phyloP scores from a whole-genome alignment of 2,113 vertebrate species.

The Charina bottae region DNA sequence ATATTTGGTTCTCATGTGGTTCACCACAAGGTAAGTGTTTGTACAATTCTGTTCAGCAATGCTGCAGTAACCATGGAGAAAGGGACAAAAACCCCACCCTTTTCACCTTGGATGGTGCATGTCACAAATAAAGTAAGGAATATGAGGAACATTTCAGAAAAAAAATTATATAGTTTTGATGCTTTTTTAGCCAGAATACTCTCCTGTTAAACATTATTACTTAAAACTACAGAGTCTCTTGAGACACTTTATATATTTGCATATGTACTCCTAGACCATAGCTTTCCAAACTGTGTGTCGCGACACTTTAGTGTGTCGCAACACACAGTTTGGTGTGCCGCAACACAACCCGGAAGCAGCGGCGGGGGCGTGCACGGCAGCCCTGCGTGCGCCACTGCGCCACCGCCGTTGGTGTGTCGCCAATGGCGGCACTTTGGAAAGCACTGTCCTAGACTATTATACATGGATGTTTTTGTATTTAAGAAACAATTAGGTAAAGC shows the following conservation, averaged over 20 bases:
- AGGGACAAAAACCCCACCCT: not conserved
- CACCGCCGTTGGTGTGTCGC: too few relatives aligned
- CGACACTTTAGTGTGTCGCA: too few relatives aligned
- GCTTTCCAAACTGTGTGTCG: too few relatives aligned
- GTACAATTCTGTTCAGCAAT: not conserved
- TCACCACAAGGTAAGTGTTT: slow-evolving; percentile 5
- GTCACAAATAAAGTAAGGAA: not conserved
- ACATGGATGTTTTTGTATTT: not conserved
- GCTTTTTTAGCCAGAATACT: not conserved
- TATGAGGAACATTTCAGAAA: not conserved
- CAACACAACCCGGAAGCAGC: too few relatives aligned
- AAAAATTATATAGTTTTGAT: not conserved
- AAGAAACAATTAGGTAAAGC: not conserved
- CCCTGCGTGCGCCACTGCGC: too few relatives aligned
- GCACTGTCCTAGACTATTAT: not conserved
- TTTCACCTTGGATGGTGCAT: not conserved
- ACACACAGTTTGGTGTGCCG: too few relatives aligned
- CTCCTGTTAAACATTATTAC: not conserved
- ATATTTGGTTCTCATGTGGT: not conserved
- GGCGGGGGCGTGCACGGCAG: too few relatives aligned
- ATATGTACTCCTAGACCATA: too few relatives aligned
- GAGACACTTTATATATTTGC: not conserved
- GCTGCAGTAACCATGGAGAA: not conserved
- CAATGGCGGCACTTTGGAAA: too few relatives aligned
- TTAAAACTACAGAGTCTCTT: not conserved